Evolutionary conservation across 2,113 vertebrate genomes (phyloP).

Genomic region (Perccottus glenii): DNA sequence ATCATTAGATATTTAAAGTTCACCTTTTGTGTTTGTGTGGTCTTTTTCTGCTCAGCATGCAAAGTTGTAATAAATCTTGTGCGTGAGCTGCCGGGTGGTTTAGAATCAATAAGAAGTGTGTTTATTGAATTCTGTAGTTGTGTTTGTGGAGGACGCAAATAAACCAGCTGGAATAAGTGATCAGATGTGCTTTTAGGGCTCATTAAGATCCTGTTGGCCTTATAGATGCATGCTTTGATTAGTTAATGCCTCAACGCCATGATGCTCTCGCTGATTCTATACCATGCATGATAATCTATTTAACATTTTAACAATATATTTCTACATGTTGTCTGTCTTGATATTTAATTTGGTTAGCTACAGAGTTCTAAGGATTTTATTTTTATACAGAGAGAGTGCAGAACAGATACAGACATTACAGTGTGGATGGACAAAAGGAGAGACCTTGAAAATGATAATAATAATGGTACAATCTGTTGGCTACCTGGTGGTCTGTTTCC

Average conservation of each 20-base stretch:
- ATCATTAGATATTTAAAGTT: slow-evolving; percentile 52
- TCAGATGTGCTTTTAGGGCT: slow-evolving; percentile 66
- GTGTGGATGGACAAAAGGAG: too few species aligned
- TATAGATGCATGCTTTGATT: slow-evolving; percentile 47
- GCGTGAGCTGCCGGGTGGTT: slow-evolving; percentile 47
- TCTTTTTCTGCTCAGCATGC: slow-evolving; percentile 38
- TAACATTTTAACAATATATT: slow-evolving; percentile 2
- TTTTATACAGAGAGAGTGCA: neutral
- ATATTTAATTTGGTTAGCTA: neutral
- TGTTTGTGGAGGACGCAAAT: slow-evolving; percentile 54
- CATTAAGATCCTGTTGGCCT: slow-evolving; percentile 58
- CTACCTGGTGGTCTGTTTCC: too few species aligned
- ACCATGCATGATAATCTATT: slow-evolving; percentile 19
- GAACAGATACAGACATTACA: too few species aligned
- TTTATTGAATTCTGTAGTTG: slow-evolving; percentile 71
- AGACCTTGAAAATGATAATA: too few species aligned
- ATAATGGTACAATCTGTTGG: too few species aligned
- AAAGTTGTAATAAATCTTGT: slow-evolving; percentile 66
- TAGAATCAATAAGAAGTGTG: slow-evolving; percentile 66
- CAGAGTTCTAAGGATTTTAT: neutral
- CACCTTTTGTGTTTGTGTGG: slow-evolving; percentile 18
- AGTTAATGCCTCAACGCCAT: slow-evolving; percentile 27
- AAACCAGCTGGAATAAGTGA: slow-evolving; percentile 65
- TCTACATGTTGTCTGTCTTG: neutral
- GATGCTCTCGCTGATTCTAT: slow-evolving; percentile 20